These are phyloP conservation scores for Camelus bactrianus DNA, from an alignment of 2,113 vertebrate genomes.

Conservation along the genomic window DNA sequence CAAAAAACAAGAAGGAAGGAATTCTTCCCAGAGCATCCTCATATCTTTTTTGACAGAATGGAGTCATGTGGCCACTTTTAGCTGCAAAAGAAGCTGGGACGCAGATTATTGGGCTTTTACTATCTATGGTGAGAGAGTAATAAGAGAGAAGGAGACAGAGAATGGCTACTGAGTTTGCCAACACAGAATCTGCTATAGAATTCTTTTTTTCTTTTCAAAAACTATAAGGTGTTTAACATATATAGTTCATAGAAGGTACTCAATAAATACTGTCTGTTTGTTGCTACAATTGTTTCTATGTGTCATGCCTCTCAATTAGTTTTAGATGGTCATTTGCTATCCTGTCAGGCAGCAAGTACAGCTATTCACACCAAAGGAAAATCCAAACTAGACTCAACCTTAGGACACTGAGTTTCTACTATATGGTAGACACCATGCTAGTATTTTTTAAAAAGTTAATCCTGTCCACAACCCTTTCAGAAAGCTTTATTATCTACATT, in stretches of 20 bases:
- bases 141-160: background rate
- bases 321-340: background rate
- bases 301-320: background rate
- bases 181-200: background rate
- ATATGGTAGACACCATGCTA: background rate
- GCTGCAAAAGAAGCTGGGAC: conserved; percentile 32
- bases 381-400: background rate
- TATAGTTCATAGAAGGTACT: background rate
- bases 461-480: background rate
- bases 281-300: background rate
- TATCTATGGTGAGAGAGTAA: background rate
- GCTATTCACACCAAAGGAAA: background rate
- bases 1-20: background rate
- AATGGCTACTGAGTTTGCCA: conserved; percentile 22
- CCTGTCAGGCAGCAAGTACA: background rate
- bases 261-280: background rate
- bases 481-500: background rate
- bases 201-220: background rate
- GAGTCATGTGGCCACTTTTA: conserved; percentile 9
- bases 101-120: background rate
- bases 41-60: background rate
- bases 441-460: background rate
- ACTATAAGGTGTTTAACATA: background rate
- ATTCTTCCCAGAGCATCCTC: background rate
- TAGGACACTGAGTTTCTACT: background rate